Base-by-base conservation (phyloP, 2,113 vertebrate species). In the Chaetodon trifascialis region DNA sequence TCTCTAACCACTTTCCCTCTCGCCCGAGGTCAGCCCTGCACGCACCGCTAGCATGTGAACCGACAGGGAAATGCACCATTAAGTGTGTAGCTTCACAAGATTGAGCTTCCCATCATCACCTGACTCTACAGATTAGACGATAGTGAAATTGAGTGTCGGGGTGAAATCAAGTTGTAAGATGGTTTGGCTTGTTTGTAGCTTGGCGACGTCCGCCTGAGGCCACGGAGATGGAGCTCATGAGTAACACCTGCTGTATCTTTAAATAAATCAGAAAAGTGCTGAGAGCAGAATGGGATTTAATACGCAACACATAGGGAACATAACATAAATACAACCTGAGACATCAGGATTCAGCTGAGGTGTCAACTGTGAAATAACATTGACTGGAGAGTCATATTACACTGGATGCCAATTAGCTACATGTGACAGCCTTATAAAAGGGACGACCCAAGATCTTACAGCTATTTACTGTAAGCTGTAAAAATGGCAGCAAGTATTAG, bases 111-210 rank as follows among this genome's bases (percentile, higher is more conserved):
- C 55, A 25, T 90, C 86, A 63, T 86, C 91, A 88, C 78, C 85
- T 86, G 86, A 85, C 89, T 58, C 19, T 59, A 46, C 82, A 67
- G 78, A 93, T 93, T 85, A 89, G 85, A 44, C 0, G 58, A 90
- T 63, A 72, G 81, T 51, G 71, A 80, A 89, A 83, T 23, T 68
- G 90, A 93, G 88, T 86, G 87, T 17, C 87, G 42, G 79, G 62
- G 79, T 87, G 74, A 87, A 87, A 92, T 83, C 84, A 16, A 84
- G 86, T 86, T 82, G 79, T 25, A 5, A 59, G 72, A 69, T 15
- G 23, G 63, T 79, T 71, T 14, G 51, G 67, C 75, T 67, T 23
- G 25, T 89, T 79, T 86, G 79, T 55, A 65, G 62, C 82, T 14
- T 49, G 66, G 44, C 38, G 58, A 76, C 51, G 19, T 40, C 14